phyloP scores from a whole-genome alignment of 2,888 invertebrate species.

The Caenorhabditis zanzibari region DNA sequence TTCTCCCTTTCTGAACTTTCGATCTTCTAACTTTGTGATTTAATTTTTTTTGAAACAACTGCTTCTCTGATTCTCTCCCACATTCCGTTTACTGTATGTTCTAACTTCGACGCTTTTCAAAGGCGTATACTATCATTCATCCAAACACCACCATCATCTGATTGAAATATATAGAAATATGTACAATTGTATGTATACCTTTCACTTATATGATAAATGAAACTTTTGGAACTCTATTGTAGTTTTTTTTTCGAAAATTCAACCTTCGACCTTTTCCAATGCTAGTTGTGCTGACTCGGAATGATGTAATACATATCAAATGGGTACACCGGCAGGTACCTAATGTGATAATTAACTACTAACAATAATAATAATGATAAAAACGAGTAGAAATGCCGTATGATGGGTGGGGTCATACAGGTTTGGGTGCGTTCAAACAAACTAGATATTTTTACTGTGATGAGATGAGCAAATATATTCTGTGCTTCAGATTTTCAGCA shows the following conservation, averaged over 20 bases:
- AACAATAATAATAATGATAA: slow-evolving; percentile 8
- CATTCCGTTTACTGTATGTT: slow-evolving; percentile 22
- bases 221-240: neutral
- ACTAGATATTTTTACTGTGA: neutral
- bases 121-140: neutral
- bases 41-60: slow-evolving; percentile 21
- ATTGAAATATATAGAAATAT: slow-evolving; percentile 28
- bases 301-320: slow-evolving; percentile 4
- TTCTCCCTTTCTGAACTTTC: neutral
- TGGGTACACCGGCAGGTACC: neutral
- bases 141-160: slow-evolving; percentile 1
- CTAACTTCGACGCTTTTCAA: slow-evolving; percentile 4
- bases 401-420: neutral
- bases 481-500: too few species aligned
- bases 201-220: too few species aligned
- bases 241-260: neutral
- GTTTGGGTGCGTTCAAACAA: neutral
- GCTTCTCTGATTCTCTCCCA: slow-evolving; percentile 15
- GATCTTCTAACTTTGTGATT: too few species aligned
- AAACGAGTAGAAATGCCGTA: neutral
- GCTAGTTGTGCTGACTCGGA: neutral
- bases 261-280: neutral
- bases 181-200: slow-evolving; percentile 53
- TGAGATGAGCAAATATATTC: too few species aligned
- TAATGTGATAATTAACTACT: neutral